phyloP scores from a whole-genome alignment of 2,888 invertebrate species.

The Ectemnius cavifrons region DNA sequence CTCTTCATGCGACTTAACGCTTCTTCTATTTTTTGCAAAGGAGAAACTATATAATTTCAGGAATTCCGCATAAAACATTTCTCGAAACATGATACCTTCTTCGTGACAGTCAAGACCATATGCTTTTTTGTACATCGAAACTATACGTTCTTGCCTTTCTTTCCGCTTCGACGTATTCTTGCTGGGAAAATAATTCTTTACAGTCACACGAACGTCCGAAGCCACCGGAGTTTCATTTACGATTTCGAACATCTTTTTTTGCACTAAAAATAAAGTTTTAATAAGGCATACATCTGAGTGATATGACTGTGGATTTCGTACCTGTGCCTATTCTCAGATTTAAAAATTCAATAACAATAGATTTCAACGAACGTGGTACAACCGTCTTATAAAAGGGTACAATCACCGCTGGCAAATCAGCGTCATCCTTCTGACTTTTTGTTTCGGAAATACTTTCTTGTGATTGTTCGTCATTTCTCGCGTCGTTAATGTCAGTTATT shows the following conservation, averaged over 20 bases:
- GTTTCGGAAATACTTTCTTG: neutral
- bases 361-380: constrained; percentile 8
- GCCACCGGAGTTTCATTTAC: constrained; percentile 75
- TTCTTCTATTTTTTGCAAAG: constrained; percentile 21
- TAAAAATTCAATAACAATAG: constrained; percentile 41
- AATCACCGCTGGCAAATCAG: neutral
- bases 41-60: no score
- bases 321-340: constrained; percentile 30
- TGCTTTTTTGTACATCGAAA: constrained; percentile 40
- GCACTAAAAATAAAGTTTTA: constrained; percentile 62
- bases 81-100: constrained; percentile 14
- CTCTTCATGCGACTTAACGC: constrained; percentile 59
- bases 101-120: constrained; percentile 16
- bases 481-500: neutral
- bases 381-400: constrained; percentile 24
- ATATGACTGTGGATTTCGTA: constrained; percentile 12
- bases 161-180: constrained; percentile 23
- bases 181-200: constrained; percentile 68
- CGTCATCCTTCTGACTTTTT: neutral
- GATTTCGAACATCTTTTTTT: constrained; percentile 71
- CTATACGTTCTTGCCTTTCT: constrained; percentile 42
- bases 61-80: no score
- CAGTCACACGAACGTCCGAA: constrained; percentile 54
- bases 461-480: neutral
- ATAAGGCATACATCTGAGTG: neutral